Evolutionary conservation across 2,888 invertebrate genomes (phyloP).

Genomic region (Amphipyra tragopoginis): DNA sequence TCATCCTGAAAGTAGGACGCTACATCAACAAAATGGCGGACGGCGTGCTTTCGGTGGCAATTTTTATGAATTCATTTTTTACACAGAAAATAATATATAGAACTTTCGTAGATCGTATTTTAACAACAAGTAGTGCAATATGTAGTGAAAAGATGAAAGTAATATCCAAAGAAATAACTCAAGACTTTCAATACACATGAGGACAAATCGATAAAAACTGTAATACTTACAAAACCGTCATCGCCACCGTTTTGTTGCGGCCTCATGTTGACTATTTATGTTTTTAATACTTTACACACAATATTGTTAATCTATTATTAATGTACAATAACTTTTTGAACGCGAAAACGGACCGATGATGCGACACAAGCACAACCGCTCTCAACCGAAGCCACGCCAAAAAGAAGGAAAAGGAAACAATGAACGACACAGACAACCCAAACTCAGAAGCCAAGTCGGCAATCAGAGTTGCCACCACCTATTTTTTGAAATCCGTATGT

Average conservation of each 20-base stretch:
- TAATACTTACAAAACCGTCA: slow-evolving; percentile 84
- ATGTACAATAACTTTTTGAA: slow-evolving; percentile 49
- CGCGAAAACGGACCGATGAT: slow-evolving; percentile 27
- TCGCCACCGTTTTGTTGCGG: slow-evolving; percentile 87
- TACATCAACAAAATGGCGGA: slow-evolving; percentile 86
- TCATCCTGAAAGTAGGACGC: slow-evolving; percentile 90
- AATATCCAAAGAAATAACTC: too few relatives aligned
- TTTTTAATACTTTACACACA: slow-evolving; percentile 15
- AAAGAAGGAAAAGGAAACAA: slow-evolving; percentile 71
- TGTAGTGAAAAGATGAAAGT: too few relatives aligned
- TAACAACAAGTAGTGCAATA: too few relatives aligned
- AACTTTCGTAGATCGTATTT: too few relatives aligned
- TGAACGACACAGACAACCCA: slow-evolving; percentile 5
- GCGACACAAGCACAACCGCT: slow-evolving; percentile 61
- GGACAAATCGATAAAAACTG: background rate
- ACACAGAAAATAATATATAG: too few relatives aligned
- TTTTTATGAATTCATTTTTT: too few relatives aligned
- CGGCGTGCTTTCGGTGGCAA: slow-evolving; percentile 38
- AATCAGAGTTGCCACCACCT: background rate
- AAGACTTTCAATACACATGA: too few relatives aligned
- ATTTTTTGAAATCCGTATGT: too few relatives aligned
- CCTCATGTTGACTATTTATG: slow-evolving; percentile 72
- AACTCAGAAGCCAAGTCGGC: background rate
- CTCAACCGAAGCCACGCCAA: slow-evolving; percentile 79
- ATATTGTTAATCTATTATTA: background rate